A percentile compares a stretch with the other conserved stretches of the same genome.
Conservation (phyloP, 92 coral and sea anemone genomes). For the Zoanthus gigantus region DNA sequence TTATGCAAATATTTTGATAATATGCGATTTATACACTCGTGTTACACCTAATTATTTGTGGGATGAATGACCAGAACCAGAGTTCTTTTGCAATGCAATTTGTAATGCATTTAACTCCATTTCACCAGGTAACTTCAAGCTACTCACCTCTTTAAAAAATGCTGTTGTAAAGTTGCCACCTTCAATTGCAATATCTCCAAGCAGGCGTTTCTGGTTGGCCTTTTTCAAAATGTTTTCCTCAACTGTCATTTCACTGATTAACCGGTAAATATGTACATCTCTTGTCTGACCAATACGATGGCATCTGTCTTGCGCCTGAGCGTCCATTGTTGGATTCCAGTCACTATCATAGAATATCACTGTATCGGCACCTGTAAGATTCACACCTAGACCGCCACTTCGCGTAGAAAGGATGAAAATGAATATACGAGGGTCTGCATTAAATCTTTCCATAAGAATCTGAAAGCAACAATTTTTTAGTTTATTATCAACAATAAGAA, state of each 20-base stretch:
- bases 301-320: slow-evolving; percentile 98
- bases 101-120: not conserved
- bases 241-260: slow-evolving; percentile 94
- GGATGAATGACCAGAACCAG: no score
- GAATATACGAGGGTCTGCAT: slow-evolving; percentile 94
- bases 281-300: slow-evolving; percentile 99
- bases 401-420: slow-evolving; percentile 97
- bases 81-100: not conserved
- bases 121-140: not conserved
- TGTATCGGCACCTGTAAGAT: slow-evolving; percentile 97
- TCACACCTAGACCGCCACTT: slow-evolving; percentile 99
- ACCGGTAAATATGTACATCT: slow-evolving; percentile 97
- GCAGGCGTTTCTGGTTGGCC: slow-evolving; percentile 94
- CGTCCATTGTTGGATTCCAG: slow-evolving; percentile 99
- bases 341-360: slow-evolving; percentile 98
- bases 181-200: slow-evolving; percentile 97
- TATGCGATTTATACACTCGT: no score
- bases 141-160: slow-evolving; percentile 87
- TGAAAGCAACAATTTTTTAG: slow-evolving; percentile 35
- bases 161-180: slow-evolving; percentile 99
- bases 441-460: slow-evolving; percentile 98
- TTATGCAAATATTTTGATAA: no score
- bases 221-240: slow-evolving; percentile 97
- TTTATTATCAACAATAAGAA: not conserved
- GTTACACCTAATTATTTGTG: no score